phyloP scores from a whole-genome alignment of 2,797 vertebrate species.

The Brachymystax lenok region DNA sequence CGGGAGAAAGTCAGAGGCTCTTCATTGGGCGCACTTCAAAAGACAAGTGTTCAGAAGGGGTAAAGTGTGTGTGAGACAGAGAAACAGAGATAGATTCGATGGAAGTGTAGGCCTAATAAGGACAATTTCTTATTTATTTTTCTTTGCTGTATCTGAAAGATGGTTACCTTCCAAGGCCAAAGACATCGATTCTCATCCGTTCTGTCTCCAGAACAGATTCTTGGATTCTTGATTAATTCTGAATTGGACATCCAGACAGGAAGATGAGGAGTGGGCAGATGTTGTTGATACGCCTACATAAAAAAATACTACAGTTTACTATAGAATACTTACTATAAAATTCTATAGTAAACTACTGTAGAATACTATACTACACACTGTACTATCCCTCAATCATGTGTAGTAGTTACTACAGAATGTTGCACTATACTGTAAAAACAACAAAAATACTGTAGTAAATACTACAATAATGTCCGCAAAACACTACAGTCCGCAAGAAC shows the following conservation, averaged over 20 bases:
- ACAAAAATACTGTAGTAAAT: no score
- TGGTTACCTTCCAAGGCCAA: conserved; percentile 31
- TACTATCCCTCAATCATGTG: no score
- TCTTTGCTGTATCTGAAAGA: background rate
- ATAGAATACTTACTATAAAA: no score
- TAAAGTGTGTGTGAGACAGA: conserved; percentile 9
- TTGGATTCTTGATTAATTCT: conserved; percentile 38
- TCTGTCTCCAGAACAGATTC: conserved; percentile 49
- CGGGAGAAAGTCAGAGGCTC: background rate
- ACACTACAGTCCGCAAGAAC: no score
- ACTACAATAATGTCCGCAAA: no score
- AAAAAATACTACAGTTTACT: no score
- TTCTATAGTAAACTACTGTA: no score
- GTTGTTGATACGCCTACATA: conserved; percentile 26
- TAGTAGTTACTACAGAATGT: no score
- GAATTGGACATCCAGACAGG: conserved; percentile 36
- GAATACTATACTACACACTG: no score
- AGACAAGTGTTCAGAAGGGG: background rate
- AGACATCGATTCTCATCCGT: conserved; percentile 42
- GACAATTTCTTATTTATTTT: background rate
- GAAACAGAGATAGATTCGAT: background rate
- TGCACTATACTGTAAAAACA: no score
- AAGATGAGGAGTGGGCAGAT: conserved; percentile 39
- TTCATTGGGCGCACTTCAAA: background rate
- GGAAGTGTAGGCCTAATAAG: no score